A percentile compares a stretch with the other conserved stretches of the same genome.
Conservation (phyloP, 2,113 vertebrate genomes). For the Plotosus lineatus region DNA sequence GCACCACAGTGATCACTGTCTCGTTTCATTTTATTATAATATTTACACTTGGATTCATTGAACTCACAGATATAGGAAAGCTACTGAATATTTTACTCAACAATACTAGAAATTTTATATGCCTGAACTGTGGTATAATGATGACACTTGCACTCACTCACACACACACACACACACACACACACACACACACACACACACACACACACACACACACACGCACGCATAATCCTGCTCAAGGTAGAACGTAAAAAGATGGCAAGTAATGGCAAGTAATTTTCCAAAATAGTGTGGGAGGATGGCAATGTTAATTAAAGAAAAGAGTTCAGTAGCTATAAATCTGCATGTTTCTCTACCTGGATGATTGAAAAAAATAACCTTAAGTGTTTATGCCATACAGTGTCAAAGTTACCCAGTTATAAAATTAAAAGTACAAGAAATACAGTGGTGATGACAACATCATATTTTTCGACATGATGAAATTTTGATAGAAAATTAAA, state of each 20-base stretch:
- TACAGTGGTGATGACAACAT: background rate
- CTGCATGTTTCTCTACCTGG: background rate
- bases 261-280: too few species aligned
- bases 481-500: background rate
- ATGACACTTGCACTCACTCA: background rate
- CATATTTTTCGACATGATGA: background rate
- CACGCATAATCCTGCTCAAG: background rate
- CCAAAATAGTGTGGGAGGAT: too few species aligned
- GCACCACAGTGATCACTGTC: too few species aligned
- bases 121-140: background rate
- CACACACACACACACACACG: too few species aligned
- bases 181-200: too few species aligned
- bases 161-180: too few species aligned
- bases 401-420: background rate
- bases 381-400: background rate
- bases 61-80: background rate
- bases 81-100: background rate
- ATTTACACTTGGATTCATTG: too few species aligned
- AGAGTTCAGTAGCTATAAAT: background rate
- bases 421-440: background rate
- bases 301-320: background rate
- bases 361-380: background rate
- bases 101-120: background rate
- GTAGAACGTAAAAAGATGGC: background rate
- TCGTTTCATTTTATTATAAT: too few species aligned